phyloP scores from a whole-genome alignment of 2,113 vertebrate genomes.

The Gymnobelideus leadbeateri region DNA sequence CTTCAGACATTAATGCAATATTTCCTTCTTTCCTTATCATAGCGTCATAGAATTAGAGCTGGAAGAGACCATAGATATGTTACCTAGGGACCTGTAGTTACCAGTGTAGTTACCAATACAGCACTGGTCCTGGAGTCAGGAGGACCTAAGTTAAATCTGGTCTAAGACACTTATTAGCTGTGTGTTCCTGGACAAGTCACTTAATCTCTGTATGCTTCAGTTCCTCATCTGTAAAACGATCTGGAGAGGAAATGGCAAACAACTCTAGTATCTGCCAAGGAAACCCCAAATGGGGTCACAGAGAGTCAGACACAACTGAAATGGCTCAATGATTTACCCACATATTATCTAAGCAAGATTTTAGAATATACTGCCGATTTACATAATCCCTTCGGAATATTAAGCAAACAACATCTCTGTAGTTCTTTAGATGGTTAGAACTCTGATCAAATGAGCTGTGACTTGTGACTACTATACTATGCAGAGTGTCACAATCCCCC shows the following conservation, averaged over 20 bases:
- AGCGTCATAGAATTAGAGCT: background rate
- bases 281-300: background rate
- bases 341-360: background rate
- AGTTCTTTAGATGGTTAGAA: background rate
- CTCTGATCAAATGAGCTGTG: background rate
- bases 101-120: background rate
- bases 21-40: background rate
- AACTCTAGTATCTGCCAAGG: background rate
- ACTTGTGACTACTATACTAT: background rate
- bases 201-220: background rate
- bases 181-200: too few relatives aligned
- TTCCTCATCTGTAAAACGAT: background rate
- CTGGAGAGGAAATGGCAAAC: background rate
- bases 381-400: background rate
- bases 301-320: background rate
- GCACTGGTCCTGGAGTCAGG: background rate
- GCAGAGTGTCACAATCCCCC: background rate
- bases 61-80: background rate
- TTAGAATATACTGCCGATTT: background rate
- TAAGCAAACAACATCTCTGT: background rate
- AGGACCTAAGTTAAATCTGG: background rate
- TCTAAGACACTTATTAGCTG: too few relatives aligned
- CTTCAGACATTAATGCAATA: constrained; percentile 1
- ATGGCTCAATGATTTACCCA: background rate
- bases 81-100: background rate